Evolutionary conservation across 2,888 invertebrate species (phyloP).

Genomic region (Tyria jacobaeae): DNA sequence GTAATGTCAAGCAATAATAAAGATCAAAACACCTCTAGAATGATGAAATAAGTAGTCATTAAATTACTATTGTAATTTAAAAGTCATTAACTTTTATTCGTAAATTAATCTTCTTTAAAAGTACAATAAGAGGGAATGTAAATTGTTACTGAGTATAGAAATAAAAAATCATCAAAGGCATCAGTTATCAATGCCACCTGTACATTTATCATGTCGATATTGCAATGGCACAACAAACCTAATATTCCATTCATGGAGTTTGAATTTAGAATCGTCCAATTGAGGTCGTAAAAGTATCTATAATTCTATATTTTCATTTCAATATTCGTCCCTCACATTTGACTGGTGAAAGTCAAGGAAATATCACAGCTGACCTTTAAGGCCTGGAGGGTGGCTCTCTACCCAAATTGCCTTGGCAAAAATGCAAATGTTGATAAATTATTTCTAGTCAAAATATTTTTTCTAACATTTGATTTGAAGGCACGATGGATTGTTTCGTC

Average conservation of each 20-base stretch:
- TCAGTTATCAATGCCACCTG: neutral
- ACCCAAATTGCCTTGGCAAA: conserved; percentile 58
- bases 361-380: conserved; percentile 63
- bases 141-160: neutral
- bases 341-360: conserved; percentile 69
- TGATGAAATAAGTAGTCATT: no score
- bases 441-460: conserved; percentile 52
- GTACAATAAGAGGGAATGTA: no score
- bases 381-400: conserved; percentile 38
- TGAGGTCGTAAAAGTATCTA: conserved; percentile 33
- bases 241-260: conserved; percentile 36
- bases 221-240: conserved; percentile 13
- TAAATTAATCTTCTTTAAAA: no score
- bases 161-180: neutral
- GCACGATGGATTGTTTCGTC: conserved; percentile 11
- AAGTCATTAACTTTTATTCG: no score
- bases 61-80: no score
- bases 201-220: conserved; percentile 1
- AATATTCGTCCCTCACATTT: conserved; percentile 60
- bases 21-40: no score
- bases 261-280: conserved; percentile 41
- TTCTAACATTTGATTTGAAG: conserved; percentile 17
- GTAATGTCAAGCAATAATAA: no score
- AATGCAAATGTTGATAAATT: conserved; percentile 70
- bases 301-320: conserved; percentile 49